A percentile compares a stretch with the other conserved stretches of the same genome.
Evolutionary conservation across 2,113 vertebrate genomes (phyloP).

Genomic region (Sinocyclocheilus grahami): DNA sequence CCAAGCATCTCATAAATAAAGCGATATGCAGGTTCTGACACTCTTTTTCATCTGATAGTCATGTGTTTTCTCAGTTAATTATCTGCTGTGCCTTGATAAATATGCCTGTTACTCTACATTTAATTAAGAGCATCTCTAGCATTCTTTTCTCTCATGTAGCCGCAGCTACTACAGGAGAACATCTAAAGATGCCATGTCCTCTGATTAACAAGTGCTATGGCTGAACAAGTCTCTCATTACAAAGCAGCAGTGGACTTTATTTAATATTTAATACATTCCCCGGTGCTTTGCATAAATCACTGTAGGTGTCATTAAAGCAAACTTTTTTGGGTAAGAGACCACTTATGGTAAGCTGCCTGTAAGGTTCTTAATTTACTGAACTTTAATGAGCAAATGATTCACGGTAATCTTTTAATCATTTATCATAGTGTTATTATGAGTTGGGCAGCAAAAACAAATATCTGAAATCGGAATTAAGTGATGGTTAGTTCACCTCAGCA

Average conservation of each 20-base stretch:
- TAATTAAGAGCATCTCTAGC: slow-evolving; percentile 61
- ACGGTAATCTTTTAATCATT: neutral
- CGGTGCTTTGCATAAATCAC: slow-evolving; percentile 22
- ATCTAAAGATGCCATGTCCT: slow-evolving; percentile 48
- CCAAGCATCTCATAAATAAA: slow-evolving; percentile 22
- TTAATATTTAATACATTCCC: slow-evolving; percentile 26
- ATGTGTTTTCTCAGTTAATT: slow-evolving; percentile 69
- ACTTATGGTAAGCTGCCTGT: neutral
- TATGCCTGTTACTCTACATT: slow-evolving; percentile 59
- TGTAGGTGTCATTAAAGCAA: slow-evolving; percentile 35
- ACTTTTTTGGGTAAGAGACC: neutral
- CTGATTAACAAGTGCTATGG: slow-evolving; percentile 19
- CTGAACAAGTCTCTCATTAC: slow-evolving; percentile 4
- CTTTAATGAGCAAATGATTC: neutral
- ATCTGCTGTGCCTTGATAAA: slow-evolving; percentile 69
- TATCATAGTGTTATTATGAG: neutral
- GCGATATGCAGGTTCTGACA: slow-evolving; percentile 57
- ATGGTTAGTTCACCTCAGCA: no score
- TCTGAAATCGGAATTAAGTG: no score
- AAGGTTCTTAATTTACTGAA: neutral
- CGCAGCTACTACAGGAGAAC: slow-evolving; percentile 33
- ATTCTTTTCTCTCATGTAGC: no score
- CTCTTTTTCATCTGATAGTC: slow-evolving; percentile 59
- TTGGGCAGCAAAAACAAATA: no score
- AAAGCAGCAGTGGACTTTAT: neutral